phyloP scores from a whole-genome alignment of 2,888 invertebrate genomes.

The Mactromeris polynyma region DNA sequence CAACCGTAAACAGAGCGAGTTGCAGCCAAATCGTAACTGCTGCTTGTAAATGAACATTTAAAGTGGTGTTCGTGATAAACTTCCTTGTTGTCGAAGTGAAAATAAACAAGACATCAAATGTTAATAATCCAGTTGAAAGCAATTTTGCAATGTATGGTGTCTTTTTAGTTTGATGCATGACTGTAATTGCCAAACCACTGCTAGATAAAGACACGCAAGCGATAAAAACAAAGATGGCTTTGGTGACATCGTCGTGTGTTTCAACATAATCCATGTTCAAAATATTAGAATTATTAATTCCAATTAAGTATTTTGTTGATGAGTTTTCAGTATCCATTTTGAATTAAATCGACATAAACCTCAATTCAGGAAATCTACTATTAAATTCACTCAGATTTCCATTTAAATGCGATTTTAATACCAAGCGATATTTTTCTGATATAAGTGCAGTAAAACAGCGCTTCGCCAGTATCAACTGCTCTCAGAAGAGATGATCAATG shows the following conservation, averaged over 20 bases:
- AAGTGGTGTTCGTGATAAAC: neutral
- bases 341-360: too few species aligned
- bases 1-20: neutral
- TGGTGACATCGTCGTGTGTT: neutral
- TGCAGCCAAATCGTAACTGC: neutral
- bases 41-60: neutral
- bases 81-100: conserved; percentile 6
- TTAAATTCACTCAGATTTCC: neutral
- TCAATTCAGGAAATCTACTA: too few species aligned
- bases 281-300: too few species aligned
- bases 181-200: neutral
- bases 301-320: too few species aligned
- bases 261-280: neutral
- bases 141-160: neutral
- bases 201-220: neutral
- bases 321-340: too few species aligned
- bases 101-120: neutral
- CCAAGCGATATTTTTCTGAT: too few species aligned
- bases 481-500: too few species aligned
- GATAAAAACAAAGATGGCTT: neutral
- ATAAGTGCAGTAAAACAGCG: too few species aligned
- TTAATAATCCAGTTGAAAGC: neutral
- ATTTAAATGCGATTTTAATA: too few species aligned
- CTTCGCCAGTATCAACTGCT: too few species aligned
- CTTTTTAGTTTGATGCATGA: conserved; percentile 4